A percentile compares a stretch with the other conserved stretches of the same genome.
Conservation (phyloP, 2,113 vertebrate species). For the Grallaria varia region DNA sequence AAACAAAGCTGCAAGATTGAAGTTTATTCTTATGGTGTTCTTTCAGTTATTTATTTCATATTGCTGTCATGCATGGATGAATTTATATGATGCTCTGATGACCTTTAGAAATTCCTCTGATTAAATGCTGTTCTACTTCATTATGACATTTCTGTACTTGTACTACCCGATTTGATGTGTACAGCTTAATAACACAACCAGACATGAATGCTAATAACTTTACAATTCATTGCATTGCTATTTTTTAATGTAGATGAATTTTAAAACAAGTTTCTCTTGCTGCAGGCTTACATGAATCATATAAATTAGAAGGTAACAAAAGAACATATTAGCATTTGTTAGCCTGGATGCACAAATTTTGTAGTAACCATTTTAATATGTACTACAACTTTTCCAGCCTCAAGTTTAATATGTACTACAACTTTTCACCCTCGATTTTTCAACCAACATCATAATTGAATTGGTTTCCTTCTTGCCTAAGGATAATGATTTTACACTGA, state of each 20-base stretch:
- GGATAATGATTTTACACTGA: slow-evolving; percentile 72
- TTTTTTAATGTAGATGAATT: slow-evolving; percentile 80
- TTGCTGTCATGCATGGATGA: slow-evolving; percentile 56
- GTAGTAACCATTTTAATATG: slow-evolving; percentile 81
- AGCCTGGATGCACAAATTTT: slow-evolving; percentile 76
- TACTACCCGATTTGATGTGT: slow-evolving; percentile 76
- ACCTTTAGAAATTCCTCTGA: slow-evolving; percentile 78
- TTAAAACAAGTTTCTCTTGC: slow-evolving; percentile 80
- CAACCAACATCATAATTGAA: slow-evolving; percentile 78
- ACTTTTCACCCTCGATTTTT: slow-evolving; percentile 77
- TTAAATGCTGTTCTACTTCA: slow-evolving; percentile 73
- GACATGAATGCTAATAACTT: slow-evolving; percentile 81
- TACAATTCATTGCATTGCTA: slow-evolving; percentile 75
- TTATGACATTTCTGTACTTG: slow-evolving; percentile 75
- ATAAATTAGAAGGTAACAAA: slow-evolving; percentile 84
- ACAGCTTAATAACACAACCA: slow-evolving; percentile 76
- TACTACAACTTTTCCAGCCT: slow-evolving; percentile 75
- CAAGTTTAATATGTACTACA: slow-evolving; percentile 80
- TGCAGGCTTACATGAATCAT: slow-evolving; percentile 81
- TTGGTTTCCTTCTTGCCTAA: slow-evolving; percentile 71
- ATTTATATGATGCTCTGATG: slow-evolving; percentile 70
- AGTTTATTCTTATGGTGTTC: slow-evolving; percentile 44
- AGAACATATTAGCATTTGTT: slow-evolving; percentile 86
- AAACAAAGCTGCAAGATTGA: slow-evolving; percentile 45
- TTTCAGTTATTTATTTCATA: slow-evolving; percentile 65